Conservation (phyloP, 2,113 vertebrate species). For the Antennarius striatus region DNA sequence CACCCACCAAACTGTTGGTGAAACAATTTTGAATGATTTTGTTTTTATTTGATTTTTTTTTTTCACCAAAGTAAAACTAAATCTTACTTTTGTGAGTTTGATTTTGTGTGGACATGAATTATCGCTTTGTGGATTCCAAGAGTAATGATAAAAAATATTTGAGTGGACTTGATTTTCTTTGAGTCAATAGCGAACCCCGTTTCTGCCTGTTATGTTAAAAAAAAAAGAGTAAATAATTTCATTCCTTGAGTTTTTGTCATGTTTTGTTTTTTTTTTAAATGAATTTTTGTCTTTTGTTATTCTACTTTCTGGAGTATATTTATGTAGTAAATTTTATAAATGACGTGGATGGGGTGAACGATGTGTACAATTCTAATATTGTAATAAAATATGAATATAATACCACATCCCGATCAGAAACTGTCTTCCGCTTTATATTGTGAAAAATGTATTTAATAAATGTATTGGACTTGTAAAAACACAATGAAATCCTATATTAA, state of each 20-base stretch:
- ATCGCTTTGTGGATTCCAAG: neutral
- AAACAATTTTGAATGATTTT: too few relatives aligned
- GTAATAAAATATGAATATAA: slow-evolving; percentile 64
- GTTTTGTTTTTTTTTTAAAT: slow-evolving; percentile 51
- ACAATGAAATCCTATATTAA: too few relatives aligned
- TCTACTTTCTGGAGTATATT: slow-evolving; percentile 61
- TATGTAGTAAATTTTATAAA: slow-evolving; percentile 66
- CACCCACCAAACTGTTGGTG: too few relatives aligned
- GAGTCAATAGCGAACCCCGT: neutral
- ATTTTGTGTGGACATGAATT: slow-evolving; percentile 3
- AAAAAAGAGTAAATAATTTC: slow-evolving; percentile 20
- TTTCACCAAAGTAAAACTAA: too few relatives aligned
- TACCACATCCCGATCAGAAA: slow-evolving; percentile 22
- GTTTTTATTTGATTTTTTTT: too few relatives aligned
- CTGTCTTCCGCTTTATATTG: neutral
- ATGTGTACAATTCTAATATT: slow-evolving; percentile 66
- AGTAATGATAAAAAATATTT: slow-evolving; percentile 4
- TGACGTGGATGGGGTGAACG: slow-evolving; percentile 31
- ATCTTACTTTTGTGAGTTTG: slow-evolving; percentile 12
- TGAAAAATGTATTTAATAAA: neutral
- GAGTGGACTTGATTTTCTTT: slow-evolving; percentile 11
- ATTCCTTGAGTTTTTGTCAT: slow-evolving; percentile 51
- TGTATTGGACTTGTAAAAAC: neutral
- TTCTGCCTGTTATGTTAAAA: too few relatives aligned
- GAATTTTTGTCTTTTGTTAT: slow-evolving; percentile 52